Evolutionary conservation across 2,888 invertebrate species (phyloP).

Genomic region (Cosmopolites sordidus): DNA sequence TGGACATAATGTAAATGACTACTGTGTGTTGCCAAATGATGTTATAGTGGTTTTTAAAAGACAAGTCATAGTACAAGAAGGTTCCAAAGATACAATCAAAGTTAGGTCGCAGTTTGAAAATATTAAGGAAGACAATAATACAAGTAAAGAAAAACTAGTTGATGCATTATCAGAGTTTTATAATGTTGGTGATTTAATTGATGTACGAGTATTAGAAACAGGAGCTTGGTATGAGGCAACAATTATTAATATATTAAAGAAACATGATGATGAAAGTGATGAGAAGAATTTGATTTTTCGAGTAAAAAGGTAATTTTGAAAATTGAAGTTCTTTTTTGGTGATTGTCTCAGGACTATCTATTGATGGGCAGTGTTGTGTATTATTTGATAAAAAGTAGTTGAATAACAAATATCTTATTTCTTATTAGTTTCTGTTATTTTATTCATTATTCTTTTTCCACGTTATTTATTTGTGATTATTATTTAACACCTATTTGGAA

Average conservation of each 20-base stretch:
- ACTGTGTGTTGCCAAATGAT: constrained; percentile 70
- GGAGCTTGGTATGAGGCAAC: constrained; percentile 74
- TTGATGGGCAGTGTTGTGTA: too few species aligned
- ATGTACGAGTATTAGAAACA: constrained; percentile 57
- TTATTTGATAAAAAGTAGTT: too few species aligned
- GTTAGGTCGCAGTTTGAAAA: constrained; percentile 5
- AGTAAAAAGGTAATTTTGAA: constrained; percentile 38
- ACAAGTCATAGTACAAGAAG: constrained; percentile 32
- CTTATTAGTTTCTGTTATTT: too few species aligned
- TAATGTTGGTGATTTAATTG: constrained; percentile 62
- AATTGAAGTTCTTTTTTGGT: not conserved
- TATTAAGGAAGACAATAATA: constrained; percentile 4
- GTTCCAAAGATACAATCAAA: constrained; percentile 3
- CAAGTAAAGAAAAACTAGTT: constrained; percentile 27
- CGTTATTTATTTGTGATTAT: too few species aligned
- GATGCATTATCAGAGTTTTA: constrained; percentile 46
- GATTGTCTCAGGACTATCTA: too few species aligned
- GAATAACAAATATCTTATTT: too few species aligned
- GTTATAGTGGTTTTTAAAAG: constrained; percentile 65
- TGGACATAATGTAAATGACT: constrained; percentile 62
- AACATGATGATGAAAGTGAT: constrained; percentile 15
- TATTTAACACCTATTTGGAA: too few species aligned
- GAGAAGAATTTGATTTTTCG: constrained; percentile 50
- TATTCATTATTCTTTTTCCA: too few species aligned
- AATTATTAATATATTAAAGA: constrained; percentile 53